Base-by-base conservation (phyloP, 2,888 invertebrate species). In the Apocheima hispidaria region DNA sequence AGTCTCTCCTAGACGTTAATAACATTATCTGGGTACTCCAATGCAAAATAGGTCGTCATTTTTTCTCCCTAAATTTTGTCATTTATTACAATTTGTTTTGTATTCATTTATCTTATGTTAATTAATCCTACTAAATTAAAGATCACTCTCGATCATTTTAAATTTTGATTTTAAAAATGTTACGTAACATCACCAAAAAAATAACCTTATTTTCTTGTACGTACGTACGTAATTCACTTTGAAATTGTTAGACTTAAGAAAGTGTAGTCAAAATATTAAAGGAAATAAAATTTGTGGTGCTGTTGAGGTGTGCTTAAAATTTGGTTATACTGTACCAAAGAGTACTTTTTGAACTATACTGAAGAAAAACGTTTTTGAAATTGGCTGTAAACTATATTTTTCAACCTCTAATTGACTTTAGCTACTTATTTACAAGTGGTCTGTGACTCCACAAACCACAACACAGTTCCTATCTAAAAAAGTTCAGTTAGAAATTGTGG, bases 181-280 rank as follows among this genome's bases (percentile, higher is more conserved):
- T 87, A 87, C 84, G 85, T 87, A 87, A 87, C 79, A 72, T 59
- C 63, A n/a, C 21, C 70, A 60, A 53, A 71, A 60, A 70, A 72
- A 76, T 85, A 86, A 86, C 86, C 85, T 84, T 68, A 68, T 46
- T 63, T 60, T 44, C 18, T 9, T 6, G 7, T 18, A 18, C 21
- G 10, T 16, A 30, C 9, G 35, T 4, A 1, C 9, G 16, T 40
- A 18, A 7, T 9, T 10, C 18, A 18, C 7, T 10, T 40, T 9
- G 10, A 30, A 10, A 2, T 30, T 30, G 10, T 1, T 10, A 30
- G 2, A 9, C 3, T 9, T 9, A 30, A 28, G 9, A n/a, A n/a
- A n/a, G n/a, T n/a, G n/a, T n/a, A n/a, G n/a, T n/a, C n/a, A n/a
- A n/a, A n/a, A n/a, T n/a, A n/a, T n/a, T n/a, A n/a, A n/a, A n/a